Conservation (phyloP, 2,888 invertebrate genomes). For the Actias luna region DNA sequence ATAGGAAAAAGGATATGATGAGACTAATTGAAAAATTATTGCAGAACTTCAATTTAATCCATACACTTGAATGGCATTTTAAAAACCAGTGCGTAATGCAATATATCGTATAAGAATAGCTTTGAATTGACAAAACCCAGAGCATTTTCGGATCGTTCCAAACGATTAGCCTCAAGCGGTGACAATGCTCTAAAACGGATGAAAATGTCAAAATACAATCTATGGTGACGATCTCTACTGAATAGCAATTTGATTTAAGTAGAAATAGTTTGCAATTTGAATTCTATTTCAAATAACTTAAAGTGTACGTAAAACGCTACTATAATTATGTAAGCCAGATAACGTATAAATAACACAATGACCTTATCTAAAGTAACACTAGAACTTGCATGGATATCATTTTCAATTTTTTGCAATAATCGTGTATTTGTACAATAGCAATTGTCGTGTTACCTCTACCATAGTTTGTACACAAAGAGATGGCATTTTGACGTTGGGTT, state of each 20-base stretch:
- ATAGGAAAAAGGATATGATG: background rate
- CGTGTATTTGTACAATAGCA: slow-evolving; percentile 39
- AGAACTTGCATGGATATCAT: slow-evolving; percentile 67
- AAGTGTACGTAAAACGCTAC: background rate
- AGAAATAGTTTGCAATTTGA: slow-evolving; percentile 18
- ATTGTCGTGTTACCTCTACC: slow-evolving; percentile 39
- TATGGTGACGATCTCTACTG: slow-evolving; percentile 58
- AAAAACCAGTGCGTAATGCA: slow-evolving; percentile 22
- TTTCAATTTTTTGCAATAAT: slow-evolving; percentile 46
- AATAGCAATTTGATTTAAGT: slow-evolving; percentile 21
- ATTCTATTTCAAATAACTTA: slow-evolving; percentile 20
- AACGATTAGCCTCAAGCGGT: slow-evolving; percentile 68
- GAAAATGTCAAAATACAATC: slow-evolving; percentile 80
- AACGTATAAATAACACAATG: slow-evolving; percentile 44
- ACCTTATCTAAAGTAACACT: slow-evolving; percentile 62
- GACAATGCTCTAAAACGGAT: slow-evolving; percentile 73
- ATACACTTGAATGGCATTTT: background rate
- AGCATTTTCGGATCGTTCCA: slow-evolving; percentile 55
- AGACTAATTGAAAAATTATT: background rate
- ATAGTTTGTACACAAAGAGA: slow-evolving; percentile 44
- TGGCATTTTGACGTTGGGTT: slow-evolving; percentile 45
- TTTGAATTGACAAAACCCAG: slow-evolving; percentile 29
- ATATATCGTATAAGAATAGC: slow-evolving; percentile 25
- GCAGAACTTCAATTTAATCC: background rate
- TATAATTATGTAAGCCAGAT: slow-evolving; percentile 17